Evolutionary conservation across 2,113 vertebrate species (phyloP), one percentile per base, ranked within the genome.

Genomic region (Amphiprion ocellaris): DNA sequence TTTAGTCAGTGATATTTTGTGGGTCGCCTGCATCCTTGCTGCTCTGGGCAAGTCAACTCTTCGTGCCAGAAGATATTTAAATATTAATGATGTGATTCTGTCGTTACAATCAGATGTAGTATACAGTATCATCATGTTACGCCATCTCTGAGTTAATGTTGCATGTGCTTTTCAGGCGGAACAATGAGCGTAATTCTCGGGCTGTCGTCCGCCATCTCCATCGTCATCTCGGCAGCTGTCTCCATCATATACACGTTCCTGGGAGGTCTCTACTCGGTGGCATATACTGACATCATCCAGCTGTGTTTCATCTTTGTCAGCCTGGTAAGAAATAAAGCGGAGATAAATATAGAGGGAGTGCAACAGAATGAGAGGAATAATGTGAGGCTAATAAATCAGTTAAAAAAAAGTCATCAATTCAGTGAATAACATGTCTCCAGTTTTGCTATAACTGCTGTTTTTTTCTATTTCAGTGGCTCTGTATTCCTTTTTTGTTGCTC

Each of bases 221-320:
- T 96, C 69, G 69, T 95, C 64, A 10, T 95, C 79, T 96, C 95
- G 0, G 94, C 95, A 23, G 94, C 85, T 9, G 94, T 89, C 30
- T 92, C 95, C 39, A 92, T 93, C 46, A 10, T 92, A 50, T 96
- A 96, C 74, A 96, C 95, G 3, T 76, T 90, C 55, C 64, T 89
- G 67, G 96, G 95, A 58, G 95, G 96, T 0, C 88, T 96, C 63
- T 96, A 96, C 87, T 95, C 95, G 1, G 95, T 96, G 30, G 95
- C 95, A 3, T 96, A 96, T 73, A 96, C 95, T 0, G 95, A 96
- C 67, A 89, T 96, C 28, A 93, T 95, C 73, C 95, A 96, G 77
- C 87, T 96, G 37, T 21, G 84, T 87, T 95, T 96, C 83, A 89
- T 95, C 14, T 88, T 89, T 1, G 8, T 95, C 85, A 95, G 94